Percentiles rank a stretch among this genome's conserved stretches.
Evolutionary conservation across 2,797 vertebrate species (phyloP).

Genomic region (Astyanax mexicanus): DNA sequence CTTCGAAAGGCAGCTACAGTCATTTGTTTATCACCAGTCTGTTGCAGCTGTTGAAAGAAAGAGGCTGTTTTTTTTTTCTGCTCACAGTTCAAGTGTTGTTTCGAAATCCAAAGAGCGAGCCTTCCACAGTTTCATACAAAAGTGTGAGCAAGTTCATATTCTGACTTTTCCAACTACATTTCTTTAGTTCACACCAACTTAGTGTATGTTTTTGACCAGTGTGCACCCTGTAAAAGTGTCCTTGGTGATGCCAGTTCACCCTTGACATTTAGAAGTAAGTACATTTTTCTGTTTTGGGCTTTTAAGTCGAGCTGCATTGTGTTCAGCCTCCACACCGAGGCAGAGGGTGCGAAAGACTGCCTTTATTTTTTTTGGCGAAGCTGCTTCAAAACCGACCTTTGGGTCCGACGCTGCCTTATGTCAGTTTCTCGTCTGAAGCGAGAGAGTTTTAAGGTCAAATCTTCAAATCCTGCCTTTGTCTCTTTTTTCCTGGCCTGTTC

Average conservation of each 20-base stretch:
- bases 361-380: conserved; percentile 26
- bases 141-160: not conserved
- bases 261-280: conserved; percentile 50
- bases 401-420: conserved; percentile 21
- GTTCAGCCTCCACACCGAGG: not conserved
- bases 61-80: not conserved
- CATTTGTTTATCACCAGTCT: no score
- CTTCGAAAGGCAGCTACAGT: no score
- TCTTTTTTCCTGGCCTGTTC: conserved; percentile 26
- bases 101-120: not conserved
- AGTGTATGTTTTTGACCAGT: not conserved
- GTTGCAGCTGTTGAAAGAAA: not conserved
- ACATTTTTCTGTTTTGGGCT: conserved; percentile 30
- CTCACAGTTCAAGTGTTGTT: not conserved
- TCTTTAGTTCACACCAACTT: not conserved
- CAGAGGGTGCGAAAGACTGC: not conserved
- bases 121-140: not conserved
- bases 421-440: conserved; percentile 14
- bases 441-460: conserved; percentile 45
- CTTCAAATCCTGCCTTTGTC: conserved; percentile 32
- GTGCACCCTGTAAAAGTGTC: not conserved
- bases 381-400: conserved; percentile 36
- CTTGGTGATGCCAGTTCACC: conserved; percentile 19
- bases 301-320: conserved; percentile 35
- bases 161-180: not conserved